Base-by-base conservation (phyloP, 1,140 invertebrate genomes). In the Alviniconcha marisindica region DNA sequence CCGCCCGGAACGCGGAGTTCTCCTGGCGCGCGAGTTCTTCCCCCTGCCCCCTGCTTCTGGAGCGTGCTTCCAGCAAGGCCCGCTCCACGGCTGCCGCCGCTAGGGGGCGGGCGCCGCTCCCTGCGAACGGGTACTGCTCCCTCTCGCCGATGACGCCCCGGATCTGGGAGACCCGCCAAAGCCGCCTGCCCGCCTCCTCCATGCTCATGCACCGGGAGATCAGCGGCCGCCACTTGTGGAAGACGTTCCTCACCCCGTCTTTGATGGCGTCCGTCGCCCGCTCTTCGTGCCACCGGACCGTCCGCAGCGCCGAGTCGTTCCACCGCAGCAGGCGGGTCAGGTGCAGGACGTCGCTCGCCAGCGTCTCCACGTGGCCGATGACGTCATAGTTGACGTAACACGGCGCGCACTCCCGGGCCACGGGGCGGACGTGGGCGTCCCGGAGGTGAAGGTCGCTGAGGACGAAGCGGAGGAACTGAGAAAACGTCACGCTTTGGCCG, bases 351-450 rank as follows among this genome's bases (percentile, higher is more conserved):
- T 80, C 78, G 1, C 51, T 0, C 38, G 56, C 28, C 56, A 80
- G 36, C 18, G 78, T 66, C 40, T 66, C 78, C 78, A 80, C 78
- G 78, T 80, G 78, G 42, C 78, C 78, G 38, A 80, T 63, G 56
- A 80, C 78, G 56, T 60, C 60, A 66, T 69, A 80, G 56, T 80
- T 69, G 78, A 69, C 78, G 60, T 63, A 44, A 28, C 78, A 80
- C 14, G 78, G 78, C 1, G 54, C 56, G 56, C 78, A 80, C 38
- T 80, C 31, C 14, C 2, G 1, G 36, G 28, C 31, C 36, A 80
- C 40, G 21, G 78, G 78, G 12, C 78, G 10, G 33, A 66, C 78
- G 78, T 80, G 78, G 21, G 56, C 42, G 60, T 80, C 78, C 0
- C 4, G 31, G 21, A 15, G 18, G 78, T 69, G 78, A 28, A 80